These are phyloP conservation scores for Rhinopomastus cyanomelas DNA, from an alignment of 2,113 vertebrate species.

Conservation along the genomic window DNA sequence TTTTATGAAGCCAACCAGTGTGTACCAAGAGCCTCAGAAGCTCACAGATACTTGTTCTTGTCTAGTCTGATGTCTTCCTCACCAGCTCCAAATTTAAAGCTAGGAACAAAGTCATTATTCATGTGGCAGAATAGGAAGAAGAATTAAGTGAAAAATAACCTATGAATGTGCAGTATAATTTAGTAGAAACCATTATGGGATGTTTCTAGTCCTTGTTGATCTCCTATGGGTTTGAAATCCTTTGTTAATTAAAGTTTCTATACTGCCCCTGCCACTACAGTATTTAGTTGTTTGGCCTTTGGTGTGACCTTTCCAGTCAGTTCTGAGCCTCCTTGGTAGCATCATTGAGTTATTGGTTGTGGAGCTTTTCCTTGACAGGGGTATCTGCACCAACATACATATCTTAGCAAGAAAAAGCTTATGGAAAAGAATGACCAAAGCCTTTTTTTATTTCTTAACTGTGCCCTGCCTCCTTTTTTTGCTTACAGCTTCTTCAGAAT, in stretches of 20 bases:
- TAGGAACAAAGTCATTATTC: not conserved
- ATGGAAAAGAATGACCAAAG: not conserved
- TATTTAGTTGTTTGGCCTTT: not conserved
- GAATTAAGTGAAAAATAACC: not conserved
- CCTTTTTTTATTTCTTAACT: not conserved
- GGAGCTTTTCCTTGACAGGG: not conserved
- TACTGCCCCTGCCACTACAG: fast-evolving
- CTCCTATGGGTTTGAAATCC: not conserved
- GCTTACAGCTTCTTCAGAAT: not conserved
- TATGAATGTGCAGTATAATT: not conserved
- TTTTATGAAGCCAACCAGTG: no score
- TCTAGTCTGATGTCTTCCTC: not conserved
- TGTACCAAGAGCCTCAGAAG: not conserved
- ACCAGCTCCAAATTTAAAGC: not conserved
- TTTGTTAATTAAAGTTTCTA: not conserved
- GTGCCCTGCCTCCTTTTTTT: not conserved
- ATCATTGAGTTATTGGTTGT: not conserved
- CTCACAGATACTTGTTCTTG: not conserved
- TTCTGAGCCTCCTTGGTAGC: not conserved
- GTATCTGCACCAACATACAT: not conserved
- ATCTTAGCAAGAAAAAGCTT: not conserved
- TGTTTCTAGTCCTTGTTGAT: not conserved
- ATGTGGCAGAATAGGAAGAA: not conserved
- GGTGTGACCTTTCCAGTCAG: not conserved
- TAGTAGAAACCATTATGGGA: not conserved